phyloP scores from a whole-genome alignment of 2,888 invertebrate genomes.

The Syrphus vitripennis region DNA sequence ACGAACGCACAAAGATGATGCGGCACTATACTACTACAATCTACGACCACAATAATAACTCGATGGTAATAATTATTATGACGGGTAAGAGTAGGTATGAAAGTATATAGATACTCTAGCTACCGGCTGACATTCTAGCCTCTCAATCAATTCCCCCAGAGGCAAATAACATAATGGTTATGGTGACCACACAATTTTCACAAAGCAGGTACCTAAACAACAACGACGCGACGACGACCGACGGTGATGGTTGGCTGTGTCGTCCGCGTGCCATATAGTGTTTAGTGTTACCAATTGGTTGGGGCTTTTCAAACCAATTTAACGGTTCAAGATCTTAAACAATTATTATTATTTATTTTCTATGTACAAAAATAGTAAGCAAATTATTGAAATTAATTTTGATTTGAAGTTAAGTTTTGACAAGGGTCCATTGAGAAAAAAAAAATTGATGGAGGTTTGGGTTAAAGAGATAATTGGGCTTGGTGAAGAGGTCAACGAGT shows the following conservation, averaged over 20 bases:
- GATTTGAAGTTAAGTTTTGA: conserved; percentile 42
- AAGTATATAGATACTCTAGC: conserved; percentile 53
- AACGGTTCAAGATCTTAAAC: conserved; percentile 20
- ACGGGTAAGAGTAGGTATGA: conserved; percentile 19
- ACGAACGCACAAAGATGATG: neutral
- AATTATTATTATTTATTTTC: conserved; percentile 14
- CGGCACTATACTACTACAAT: neutral
- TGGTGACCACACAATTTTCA: conserved; percentile 42
- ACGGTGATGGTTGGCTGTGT: neutral
- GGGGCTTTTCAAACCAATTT: conserved; percentile 23
- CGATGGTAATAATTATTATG: conserved; percentile 45
- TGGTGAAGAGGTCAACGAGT: conserved; percentile 50
- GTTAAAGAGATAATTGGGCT: conserved; percentile 44
- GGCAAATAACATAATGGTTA: conserved; percentile 4
- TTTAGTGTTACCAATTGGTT: conserved; percentile 64
- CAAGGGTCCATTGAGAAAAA: conserved; percentile 9
- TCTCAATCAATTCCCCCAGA: conserved; percentile 58
- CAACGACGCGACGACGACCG: too few relatives aligned
- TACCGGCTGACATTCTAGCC: conserved; percentile 65
- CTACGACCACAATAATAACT: conserved; percentile 6
- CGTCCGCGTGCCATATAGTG: conserved; percentile 7
- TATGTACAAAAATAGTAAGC: conserved; percentile 43
- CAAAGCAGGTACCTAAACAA: neutral
- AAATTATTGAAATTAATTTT: conserved; percentile 63
- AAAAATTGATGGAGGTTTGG: conserved; percentile 34